Evolutionary conservation across 2,888 invertebrate genomes (phyloP), one percentile per base, ranked within the genome.

Genomic region (Cosmia trapezina): DNA sequence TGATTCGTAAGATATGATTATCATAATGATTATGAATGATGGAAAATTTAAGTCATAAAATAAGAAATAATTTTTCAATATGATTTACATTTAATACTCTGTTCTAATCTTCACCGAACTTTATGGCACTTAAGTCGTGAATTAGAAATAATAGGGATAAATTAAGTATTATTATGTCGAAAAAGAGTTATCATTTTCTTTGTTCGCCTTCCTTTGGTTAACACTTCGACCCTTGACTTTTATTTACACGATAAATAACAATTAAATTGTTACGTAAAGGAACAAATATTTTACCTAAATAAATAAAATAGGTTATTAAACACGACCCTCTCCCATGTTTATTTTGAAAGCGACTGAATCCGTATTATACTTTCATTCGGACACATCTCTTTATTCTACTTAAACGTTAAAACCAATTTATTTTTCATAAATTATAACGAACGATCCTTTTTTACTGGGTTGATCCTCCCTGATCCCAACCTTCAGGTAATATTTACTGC

Each of bases 361-460:
- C 68, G 69, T 60, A 71, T 65, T 61, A 76, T 53, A 60, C 78
- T 57, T 56, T 73, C 57, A 73, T 74, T 72, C 69, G 43, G 62
- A 73, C 57, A 70, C 56, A 83, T 74, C 83, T 80, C 83, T 83
- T 80, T 75, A 79, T 83, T 81, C 60, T 75, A 75, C 83, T 79
- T 83, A 83, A 80, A 83, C 49, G 75, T 83, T 82, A 79, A 83
- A 83, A 83, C 80, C 80, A 81, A 81, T 70, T 81, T 83, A 83
- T 83, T 81, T 81, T 79, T 75, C 74, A 83, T 81, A 76, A 74
- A 78, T 84, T 83, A 78, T 73, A 78, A 76, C 75, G 69, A 73
- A 72, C 76, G 62, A 68, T 83, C 80, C 83, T 78, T 83, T 81
- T 78, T 82, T 78, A 70, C 56, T 54, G 64, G 45, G 80, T 75